Conservation (phyloP, 1,140 invertebrate species). For the Cotesia glomerata region DNA sequence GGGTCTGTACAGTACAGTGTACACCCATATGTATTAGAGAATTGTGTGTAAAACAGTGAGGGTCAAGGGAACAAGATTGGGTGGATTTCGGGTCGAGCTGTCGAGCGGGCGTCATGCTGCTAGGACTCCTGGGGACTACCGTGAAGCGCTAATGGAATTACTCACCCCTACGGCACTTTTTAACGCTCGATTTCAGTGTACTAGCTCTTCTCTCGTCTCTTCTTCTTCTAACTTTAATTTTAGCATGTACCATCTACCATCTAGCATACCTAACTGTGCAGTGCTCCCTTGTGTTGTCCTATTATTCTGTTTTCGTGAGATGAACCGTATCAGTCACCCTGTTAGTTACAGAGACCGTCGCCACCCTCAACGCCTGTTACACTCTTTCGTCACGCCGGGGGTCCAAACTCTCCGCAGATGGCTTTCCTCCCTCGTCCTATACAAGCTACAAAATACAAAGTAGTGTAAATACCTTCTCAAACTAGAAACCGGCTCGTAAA, state of each 20-base stretch:
- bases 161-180: conserved; percentile 53
- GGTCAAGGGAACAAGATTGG: too few species aligned
- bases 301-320: neutral
- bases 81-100: too few species aligned
- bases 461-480: conserved; percentile 22
- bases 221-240: neutral
- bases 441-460: conserved; percentile 13
- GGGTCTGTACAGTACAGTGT: conserved; percentile 5
- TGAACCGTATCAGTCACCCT: neutral
- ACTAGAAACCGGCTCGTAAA: neutral
- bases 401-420: conserved; percentile 62
- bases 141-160: conserved; percentile 57
- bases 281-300: neutral
- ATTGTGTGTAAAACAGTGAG: too few species aligned
- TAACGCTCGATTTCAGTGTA: conserved; percentile 58
- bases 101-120: conserved; percentile 4
- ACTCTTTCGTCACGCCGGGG: conserved; percentile 55
- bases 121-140: conserved; percentile 23
- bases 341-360: conserved; percentile 29
- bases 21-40: too few species aligned
- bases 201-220: conserved; percentile 23
- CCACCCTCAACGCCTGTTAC: conserved; percentile 38
- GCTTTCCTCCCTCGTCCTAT: conserved; percentile 42
- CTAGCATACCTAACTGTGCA: neutral
- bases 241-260: neutral